Conservation (phyloP, 2,797 vertebrate genomes). For the Megaceryle alcyon region DNA sequence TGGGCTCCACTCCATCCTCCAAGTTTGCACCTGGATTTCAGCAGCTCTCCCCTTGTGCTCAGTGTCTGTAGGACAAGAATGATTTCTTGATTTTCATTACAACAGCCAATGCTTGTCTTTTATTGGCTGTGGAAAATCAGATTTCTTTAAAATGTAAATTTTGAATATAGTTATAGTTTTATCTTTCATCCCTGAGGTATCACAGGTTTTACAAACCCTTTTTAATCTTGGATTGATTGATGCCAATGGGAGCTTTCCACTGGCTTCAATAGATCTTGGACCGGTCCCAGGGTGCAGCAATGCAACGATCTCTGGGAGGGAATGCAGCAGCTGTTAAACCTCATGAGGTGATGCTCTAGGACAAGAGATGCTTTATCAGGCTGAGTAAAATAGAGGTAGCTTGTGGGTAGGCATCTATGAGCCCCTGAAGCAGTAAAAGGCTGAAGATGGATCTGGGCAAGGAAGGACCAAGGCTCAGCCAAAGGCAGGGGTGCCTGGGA, state of each 20-base stretch:
- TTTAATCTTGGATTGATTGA: neutral
- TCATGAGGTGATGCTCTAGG: neutral
- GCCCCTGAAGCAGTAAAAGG: neutral
- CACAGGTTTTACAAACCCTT: neutral
- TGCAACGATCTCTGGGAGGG: neutral
- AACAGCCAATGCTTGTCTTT: neutral
- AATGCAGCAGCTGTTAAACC: slow-evolving; percentile 19
- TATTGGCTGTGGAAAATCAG: neutral
- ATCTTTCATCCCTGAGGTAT: neutral
- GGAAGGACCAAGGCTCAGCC: neutral
- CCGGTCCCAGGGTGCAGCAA: slow-evolving; percentile 33
- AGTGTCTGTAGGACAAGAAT: neutral
- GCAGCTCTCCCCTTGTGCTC: neutral
- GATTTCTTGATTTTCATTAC: neutral
- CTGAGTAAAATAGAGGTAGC: neutral
- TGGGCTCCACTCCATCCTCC: neutral
- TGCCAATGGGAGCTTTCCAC: neutral
- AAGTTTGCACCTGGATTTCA: neutral
- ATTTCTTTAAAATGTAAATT: slow-evolving; percentile 1
- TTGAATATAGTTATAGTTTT: neutral
- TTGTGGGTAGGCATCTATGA: neutral
- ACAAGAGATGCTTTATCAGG: neutral
- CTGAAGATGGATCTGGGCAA: neutral
- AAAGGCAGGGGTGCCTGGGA: neutral
- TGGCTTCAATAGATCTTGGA: neutral